Conservation (phyloP, 2,888 invertebrate species). For the Cryptosula pallasiana region DNA sequence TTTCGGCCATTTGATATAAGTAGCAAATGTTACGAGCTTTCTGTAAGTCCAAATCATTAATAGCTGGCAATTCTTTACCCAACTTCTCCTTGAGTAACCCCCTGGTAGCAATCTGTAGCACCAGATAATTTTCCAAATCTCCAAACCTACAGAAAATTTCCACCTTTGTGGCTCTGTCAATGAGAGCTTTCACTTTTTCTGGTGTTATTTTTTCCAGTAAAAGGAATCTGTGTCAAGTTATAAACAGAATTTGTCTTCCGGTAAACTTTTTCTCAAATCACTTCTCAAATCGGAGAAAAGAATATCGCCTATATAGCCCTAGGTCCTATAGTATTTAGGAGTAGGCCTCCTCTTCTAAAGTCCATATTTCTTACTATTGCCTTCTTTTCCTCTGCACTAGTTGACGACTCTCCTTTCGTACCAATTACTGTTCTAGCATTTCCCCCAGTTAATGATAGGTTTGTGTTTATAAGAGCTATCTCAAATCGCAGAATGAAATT, state of each 20-base stretch:
- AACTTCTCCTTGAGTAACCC: no score
- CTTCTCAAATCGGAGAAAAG: background rate
- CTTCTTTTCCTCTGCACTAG: background rate
- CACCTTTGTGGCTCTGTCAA: no score
- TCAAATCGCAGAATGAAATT: background rate
- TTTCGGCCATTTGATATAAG: no score
- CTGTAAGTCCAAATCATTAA: no score
- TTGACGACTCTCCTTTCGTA: background rate
- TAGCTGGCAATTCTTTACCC: no score
- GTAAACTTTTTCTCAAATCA: background rate
- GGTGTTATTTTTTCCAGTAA: background rate
- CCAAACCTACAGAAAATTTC: no score
- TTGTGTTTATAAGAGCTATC: background rate
- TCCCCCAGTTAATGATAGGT: background rate
- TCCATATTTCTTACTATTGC: background rate
- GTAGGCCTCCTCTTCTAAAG: background rate
- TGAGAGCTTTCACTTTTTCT: background rate
- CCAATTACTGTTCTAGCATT: no score
- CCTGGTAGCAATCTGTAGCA: no score
- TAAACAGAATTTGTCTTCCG: background rate
- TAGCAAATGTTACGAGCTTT: no score
- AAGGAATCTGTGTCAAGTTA: background rate
- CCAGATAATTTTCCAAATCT: no score
- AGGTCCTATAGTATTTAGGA: background rate
- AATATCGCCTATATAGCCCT: background rate